Evolutionary conservation across 2,797 vertebrate species (phyloP).

Genomic region (Tympanoctomys barrerae): DNA sequence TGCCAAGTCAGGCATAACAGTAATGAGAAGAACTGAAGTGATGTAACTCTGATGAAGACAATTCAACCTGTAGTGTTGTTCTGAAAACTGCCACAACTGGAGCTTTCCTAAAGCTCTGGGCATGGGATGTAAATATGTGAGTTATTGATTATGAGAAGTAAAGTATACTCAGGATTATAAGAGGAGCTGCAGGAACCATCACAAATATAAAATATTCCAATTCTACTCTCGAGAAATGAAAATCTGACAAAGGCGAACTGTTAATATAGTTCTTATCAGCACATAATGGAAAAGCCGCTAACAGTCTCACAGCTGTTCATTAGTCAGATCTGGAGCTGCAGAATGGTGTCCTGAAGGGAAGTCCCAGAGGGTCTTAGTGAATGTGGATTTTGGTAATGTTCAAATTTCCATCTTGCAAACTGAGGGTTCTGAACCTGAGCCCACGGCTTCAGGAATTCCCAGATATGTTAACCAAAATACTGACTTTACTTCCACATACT

Average conservation of each 20-base stretch:
- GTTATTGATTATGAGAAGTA: neutral
- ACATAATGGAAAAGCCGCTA: neutral
- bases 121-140: neutral
- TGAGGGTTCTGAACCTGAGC: neutral
- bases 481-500: neutral
- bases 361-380: no score
- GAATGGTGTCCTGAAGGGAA: neutral
- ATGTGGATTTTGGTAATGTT: neutral
- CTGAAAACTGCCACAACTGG: neutral
- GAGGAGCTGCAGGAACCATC: neutral
- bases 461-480: neutral
- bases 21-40: neutral
- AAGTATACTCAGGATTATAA: neutral
- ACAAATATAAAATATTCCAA: neutral
- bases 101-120: neutral
- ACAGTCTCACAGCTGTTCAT: neutral
- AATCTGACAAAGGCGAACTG: neutral
- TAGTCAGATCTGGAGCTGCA: neutral
- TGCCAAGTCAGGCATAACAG: neutral
- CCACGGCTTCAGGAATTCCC: neutral
- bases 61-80: neutral
- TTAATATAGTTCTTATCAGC: neutral
- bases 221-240: neutral
- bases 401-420: neutral
- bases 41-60: neutral